phyloP scores from a whole-genome alignment of 2,888 invertebrate genomes.

The Meloe dianella region DNA sequence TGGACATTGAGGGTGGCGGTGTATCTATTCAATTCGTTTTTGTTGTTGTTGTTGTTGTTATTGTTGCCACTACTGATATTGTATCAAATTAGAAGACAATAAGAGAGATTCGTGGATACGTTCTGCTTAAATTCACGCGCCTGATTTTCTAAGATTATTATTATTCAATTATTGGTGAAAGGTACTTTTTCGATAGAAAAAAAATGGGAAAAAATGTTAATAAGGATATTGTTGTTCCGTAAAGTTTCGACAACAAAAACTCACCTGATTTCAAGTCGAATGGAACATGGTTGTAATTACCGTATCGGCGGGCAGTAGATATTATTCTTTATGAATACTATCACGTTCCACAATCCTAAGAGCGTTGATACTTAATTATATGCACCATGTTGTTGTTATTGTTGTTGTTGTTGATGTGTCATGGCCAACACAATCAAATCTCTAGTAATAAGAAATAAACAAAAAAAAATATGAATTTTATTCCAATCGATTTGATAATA shows the following conservation, averaged over 20 bases:
- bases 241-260: slow-evolving; percentile 7
- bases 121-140: neutral
- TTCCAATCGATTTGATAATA: neutral
- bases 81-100: neutral
- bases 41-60: too few relatives aligned
- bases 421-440: too few relatives aligned
- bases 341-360: slow-evolving; percentile 24
- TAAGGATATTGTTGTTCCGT: slow-evolving; percentile 6
- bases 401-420: neutral
- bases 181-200: neutral
- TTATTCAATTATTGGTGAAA: slow-evolving; percentile 4
- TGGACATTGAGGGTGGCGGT: too few relatives aligned
- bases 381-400: slow-evolving; percentile 5
- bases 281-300: slow-evolving; percentile 21
- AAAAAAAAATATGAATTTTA: neutral
- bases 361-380: slow-evolving; percentile 24
- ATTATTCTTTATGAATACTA: slow-evolving; percentile 20
- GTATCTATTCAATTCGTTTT: neutral
- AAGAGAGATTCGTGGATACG: neutral
- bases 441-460: too few relatives aligned
- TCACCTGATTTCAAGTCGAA: slow-evolving; percentile 17
- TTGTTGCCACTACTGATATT: neutral
- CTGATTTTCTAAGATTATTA: neutral
- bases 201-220: neutral
- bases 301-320: slow-evolving; percentile 20